Percentiles rank a stretch among this genome's conserved stretches.
phyloP scores from a whole-genome alignment of 2,113 vertebrate genomes.

The Hippocampus barbouri region DNA sequence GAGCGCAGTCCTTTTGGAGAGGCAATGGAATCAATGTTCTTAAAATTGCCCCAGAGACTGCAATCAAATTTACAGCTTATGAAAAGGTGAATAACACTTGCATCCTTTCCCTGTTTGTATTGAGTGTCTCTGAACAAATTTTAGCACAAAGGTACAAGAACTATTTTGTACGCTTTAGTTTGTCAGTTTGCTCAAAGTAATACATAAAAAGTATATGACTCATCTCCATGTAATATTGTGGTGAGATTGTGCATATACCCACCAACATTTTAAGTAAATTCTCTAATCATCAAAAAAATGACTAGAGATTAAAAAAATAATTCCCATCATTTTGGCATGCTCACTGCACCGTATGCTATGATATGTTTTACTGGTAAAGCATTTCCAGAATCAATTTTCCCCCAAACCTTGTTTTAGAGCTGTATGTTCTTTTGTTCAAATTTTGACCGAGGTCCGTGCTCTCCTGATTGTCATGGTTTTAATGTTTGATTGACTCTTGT shows the following conservation, averaged over 20 bases:
- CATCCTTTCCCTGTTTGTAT: neutral
- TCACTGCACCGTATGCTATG: neutral
- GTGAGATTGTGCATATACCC: too few species aligned
- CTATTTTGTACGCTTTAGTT: neutral
- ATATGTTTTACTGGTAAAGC: neutral
- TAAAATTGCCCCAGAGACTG: slow-evolving; percentile 84
- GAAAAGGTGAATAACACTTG: slow-evolving; percentile 71
- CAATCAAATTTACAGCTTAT: slow-evolving; percentile 84
- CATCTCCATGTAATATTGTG: too few species aligned
- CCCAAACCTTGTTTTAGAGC: too few species aligned
- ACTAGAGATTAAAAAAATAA: too few species aligned
- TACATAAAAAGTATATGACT: too few species aligned
- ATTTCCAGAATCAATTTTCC: too few species aligned
- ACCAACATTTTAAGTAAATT: neutral
- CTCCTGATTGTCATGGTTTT: too few species aligned
- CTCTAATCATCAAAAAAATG: neutral
- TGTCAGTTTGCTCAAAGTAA: neutral
- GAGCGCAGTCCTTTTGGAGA: slow-evolving; percentile 77
- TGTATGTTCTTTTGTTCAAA: neutral
- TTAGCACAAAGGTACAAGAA: neutral
- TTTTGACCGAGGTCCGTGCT: too few species aligned
- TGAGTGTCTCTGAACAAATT: neutral
- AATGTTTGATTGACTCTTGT: neutral
- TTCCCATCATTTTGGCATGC: neutral
- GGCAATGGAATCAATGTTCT: slow-evolving; percentile 85